A percentile compares a stretch with the other conserved stretches of the same genome.
These are phyloP conservation scores for Noturus placidus DNA, from an alignment of 2,113 vertebrate genomes.

Conservation along the genomic window DNA sequence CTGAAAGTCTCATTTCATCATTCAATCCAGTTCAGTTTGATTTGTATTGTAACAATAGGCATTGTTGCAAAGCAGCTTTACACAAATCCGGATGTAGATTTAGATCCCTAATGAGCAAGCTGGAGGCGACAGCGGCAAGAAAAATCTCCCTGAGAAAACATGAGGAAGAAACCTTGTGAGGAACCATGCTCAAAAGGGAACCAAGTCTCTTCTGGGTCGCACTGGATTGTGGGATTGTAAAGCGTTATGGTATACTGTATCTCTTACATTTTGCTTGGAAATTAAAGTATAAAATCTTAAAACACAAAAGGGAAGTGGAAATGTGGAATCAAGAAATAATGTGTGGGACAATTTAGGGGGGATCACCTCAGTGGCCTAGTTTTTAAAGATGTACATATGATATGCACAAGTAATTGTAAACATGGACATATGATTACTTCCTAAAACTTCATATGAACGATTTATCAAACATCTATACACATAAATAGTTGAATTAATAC, in stretches of 20 bases:
- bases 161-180: neutral
- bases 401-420: neutral
- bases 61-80: conserved; percentile 21
- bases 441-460: neutral
- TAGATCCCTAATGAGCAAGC: neutral
- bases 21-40: neutral
- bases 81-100: conserved; percentile 18
- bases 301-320: neutral
- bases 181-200: neutral
- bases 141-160: neutral
- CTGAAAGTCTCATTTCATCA: neutral
- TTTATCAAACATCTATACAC: neutral
- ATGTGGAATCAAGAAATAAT: neutral
- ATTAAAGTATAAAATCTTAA: neutral
- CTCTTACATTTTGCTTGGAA: neutral
- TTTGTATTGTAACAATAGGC: conserved; percentile 6
- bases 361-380: neutral
- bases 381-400: too few species aligned
- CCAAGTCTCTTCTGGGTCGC: neutral
- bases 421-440: neutral
- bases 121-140: neutral
- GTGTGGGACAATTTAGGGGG: neutral
- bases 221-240: neutral
- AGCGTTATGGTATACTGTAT: neutral
- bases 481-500: neutral